Percentiles rank a stretch among this genome's conserved stretches.
Evolutionary conservation across 2,113 vertebrate species (phyloP).

Genomic region (Neolamprologus sp.): DNA sequence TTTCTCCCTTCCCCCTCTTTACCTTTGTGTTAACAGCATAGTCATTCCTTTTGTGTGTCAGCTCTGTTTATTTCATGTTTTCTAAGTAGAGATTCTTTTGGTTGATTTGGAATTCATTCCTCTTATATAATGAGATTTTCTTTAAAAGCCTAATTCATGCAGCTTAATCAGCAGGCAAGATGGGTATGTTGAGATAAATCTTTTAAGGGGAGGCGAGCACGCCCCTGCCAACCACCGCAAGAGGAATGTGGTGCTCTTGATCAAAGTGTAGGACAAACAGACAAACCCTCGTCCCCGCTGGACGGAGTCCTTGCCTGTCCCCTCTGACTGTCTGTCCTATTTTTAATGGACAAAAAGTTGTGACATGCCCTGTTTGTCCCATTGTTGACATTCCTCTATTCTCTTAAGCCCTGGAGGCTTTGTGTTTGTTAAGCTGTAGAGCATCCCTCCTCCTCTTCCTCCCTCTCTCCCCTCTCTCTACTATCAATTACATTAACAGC

Average conservation of each 20-base stretch:
- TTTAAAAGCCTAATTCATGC: neutral
- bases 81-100: neutral
- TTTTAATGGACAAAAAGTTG: neutral
- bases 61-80: neutral
- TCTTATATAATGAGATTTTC: neutral
- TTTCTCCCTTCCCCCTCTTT: neutral
- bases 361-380: neutral
- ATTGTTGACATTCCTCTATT: slow-evolving; percentile 5
- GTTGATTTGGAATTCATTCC: neutral
- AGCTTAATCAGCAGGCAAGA: neutral
- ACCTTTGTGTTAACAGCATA: neutral
- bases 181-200: neutral
- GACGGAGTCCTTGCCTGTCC: neutral
- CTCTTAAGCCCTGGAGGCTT: neutral
- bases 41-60: neutral
- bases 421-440: slow-evolving; percentile 17
- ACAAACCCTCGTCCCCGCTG: neutral
- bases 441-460: neutral
- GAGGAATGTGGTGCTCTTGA: neutral
- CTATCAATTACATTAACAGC: slow-evolving; percentile 52
- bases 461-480: neutral
- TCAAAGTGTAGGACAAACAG: neutral
- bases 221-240: neutral
- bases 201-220: neutral
- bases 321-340: neutral